Percentiles rank a stretch among this genome's conserved stretches.
Evolutionary conservation across 92 coral and sea anemone species (phyloP).

Genomic region (Paramuricea clavata): DNA sequence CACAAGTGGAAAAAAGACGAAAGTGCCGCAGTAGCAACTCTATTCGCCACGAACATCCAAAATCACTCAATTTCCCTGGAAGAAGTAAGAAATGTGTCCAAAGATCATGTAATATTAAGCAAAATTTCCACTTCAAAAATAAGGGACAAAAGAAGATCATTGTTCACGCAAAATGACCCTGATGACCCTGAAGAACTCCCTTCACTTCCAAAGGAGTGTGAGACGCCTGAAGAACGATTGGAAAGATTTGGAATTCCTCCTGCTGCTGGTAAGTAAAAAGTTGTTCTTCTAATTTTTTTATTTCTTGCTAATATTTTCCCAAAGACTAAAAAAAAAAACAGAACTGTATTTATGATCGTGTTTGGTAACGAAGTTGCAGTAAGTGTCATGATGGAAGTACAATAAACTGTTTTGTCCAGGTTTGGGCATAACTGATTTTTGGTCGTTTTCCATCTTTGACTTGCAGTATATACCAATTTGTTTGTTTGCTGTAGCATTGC

Average conservation of each 20-base stretch:
- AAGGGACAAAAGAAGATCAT: constrained; percentile 38
- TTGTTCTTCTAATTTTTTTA: no score
- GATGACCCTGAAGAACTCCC: background rate
- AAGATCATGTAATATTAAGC: background rate
- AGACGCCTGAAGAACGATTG: background rate
- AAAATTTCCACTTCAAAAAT: constrained; percentile 12
- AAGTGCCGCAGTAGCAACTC: background rate
- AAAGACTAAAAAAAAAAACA: no score
- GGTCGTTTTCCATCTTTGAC: no score
- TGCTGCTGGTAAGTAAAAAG: background rate
- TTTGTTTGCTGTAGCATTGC: no score
- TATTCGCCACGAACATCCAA: background rate
- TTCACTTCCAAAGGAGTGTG: background rate
- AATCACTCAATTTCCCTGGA: no score
- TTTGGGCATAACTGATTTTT: no score
- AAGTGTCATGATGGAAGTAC: no score
- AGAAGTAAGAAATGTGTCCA: background rate
- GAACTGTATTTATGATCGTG: no score
- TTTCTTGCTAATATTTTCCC: no score
- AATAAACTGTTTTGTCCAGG: no score
- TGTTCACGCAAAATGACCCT: background rate
- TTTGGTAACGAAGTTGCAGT: no score
- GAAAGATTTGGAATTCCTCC: background rate
- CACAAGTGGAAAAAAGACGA: background rate
- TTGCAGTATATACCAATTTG: no score